Evolutionary conservation across 1,140 invertebrate genomes (phyloP), one percentile per base, ranked within the genome.

Genomic region (Tetramorium parvispinum): DNA sequence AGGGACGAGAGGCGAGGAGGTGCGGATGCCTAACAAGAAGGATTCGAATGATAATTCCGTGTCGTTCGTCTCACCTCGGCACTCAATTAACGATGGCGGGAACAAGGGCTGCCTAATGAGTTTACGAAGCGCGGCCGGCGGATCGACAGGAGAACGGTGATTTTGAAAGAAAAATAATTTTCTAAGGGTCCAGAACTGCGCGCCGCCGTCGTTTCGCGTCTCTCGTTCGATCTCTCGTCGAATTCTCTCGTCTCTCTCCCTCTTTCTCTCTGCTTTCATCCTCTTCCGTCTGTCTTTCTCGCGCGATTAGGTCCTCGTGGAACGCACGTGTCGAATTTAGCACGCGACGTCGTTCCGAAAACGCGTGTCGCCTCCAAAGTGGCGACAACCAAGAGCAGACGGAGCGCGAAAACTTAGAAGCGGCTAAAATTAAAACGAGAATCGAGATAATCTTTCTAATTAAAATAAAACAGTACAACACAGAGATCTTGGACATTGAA

Each of bases 121-220:
- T 93, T 95, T 95, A 94, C 91, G 73, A 61, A 85, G 66, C 59
- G 46, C 32, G 16, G 63, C 46, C 27, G 40, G 53, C 85, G 79
- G 91, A 91, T 89, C 89, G 88, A 86, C 91, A 91, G 92, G 89
- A 68, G 65, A 91, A 88, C 85, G 92, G 92, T 94, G 89, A 94
- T 94, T 94, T 94, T 94, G 92, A 94, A 94, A 93, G 93, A 94
- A 94, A 94, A 93, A 94, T 94, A 93, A 94, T 94, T 94, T 94
- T 93, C 93, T 94, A 94, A 93, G 92, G 93, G 88, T 91, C 91
- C 86, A 92, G 68, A 85, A 27, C 55, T 63, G 78, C 18, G 32
- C 57, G 21, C 46, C 53, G 46, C 49, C 77, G 46, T 79, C 77
- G 46, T 68, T 75, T 81, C 75, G 75, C 43, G 83, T 71, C 70